Conservation (phyloP, 2,113 vertebrate species). For the Seriola quinqueradiata region DNA sequence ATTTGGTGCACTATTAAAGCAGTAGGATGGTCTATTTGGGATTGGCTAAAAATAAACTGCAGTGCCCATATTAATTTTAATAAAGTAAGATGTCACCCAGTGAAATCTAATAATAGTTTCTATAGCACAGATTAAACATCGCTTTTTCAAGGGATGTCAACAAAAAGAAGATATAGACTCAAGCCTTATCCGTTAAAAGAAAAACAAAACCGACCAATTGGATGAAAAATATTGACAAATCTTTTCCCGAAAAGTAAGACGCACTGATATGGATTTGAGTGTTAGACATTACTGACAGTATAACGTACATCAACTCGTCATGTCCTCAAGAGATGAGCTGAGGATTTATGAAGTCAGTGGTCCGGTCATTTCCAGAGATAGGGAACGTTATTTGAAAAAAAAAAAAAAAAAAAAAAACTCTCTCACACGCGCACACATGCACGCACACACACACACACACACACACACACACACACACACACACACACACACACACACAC, state of each 20-base stretch:
- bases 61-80: not conserved
- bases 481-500: slow-evolving; percentile 22
- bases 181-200: not conserved
- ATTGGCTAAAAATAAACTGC: slow-evolving; percentile 8
- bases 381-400: slow-evolving; percentile 1
- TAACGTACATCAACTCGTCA: not conserved
- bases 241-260: not conserved
- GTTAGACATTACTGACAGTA: not conserved
- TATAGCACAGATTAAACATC: not conserved
- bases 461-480: slow-evolving; percentile 21
- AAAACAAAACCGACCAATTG: not conserved
- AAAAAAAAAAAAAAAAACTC: not conserved
- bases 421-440: slow-evolving; percentile 17
- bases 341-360: slow-evolving; percentile 4
- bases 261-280: not conserved
- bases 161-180: not conserved
- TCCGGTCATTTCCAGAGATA: slow-evolving; percentile 16
- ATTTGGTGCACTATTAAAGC: not conserved
- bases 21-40: not conserved
- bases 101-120: not conserved
- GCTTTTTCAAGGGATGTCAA: not conserved
- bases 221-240: not conserved
- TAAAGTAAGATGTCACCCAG: not conserved
- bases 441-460: slow-evolving; percentile 29
- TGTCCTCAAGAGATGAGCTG: not conserved